Evolutionary conservation across 2,797 vertebrate species (phyloP).

Genomic region (Myotis vivesi): DNA sequence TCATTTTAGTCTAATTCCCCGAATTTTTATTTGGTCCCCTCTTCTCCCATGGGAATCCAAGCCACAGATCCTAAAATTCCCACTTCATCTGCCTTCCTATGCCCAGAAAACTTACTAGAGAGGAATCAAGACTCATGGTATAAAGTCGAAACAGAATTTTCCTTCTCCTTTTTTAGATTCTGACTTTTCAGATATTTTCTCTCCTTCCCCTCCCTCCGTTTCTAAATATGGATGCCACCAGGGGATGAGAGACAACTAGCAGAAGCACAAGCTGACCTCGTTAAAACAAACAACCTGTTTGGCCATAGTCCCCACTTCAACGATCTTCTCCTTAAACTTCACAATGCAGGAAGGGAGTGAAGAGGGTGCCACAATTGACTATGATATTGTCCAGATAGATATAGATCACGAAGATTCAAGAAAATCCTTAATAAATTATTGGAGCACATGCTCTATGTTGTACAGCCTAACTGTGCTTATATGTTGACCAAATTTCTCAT

Average conservation of each 20-base stretch:
- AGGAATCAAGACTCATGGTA: neutral
- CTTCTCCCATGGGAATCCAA: neutral
- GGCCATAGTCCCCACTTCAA: neutral
- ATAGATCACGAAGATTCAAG: neutral
- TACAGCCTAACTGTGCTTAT: neutral
- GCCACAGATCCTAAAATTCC: neutral
- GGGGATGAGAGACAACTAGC: neutral
- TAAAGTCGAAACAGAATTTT: neutral
- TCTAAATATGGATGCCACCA: neutral
- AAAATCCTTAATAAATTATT: neutral
- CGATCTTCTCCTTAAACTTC: constrained; percentile 2
- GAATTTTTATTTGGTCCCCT: neutral
- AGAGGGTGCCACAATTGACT: neutral
- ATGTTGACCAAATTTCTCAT: neutral
- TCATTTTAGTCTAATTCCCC: neutral
- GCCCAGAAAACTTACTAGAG: neutral
- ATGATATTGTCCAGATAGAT: neutral
- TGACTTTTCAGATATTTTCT: neutral
- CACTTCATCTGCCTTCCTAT: neutral
- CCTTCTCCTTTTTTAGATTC: neutral
- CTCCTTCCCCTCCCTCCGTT: neutral
- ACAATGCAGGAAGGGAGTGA: neutral
- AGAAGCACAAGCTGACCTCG: neutral
- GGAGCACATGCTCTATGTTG: neutral
- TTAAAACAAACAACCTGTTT: neutral